Conservation (phyloP, 1,140 invertebrate species). For the Brachionus asplanchnoidis region DNA sequence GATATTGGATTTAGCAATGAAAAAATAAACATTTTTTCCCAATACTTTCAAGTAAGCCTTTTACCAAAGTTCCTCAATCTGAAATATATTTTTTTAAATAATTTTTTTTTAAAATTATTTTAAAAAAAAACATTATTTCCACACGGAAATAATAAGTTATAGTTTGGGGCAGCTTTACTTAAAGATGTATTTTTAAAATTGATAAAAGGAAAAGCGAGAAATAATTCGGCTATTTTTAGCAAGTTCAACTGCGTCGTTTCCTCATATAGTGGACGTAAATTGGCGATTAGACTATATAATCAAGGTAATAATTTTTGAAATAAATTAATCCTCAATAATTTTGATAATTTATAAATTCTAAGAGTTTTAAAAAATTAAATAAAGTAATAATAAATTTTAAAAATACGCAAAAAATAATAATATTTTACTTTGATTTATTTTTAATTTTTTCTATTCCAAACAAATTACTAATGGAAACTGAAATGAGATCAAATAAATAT, state of each 20-base stretch:
- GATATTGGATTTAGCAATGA: background rate
- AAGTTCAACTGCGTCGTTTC: background rate
- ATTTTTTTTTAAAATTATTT: no score
- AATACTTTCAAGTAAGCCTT: background rate
- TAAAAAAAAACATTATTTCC: no score
- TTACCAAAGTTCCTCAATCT: no score
- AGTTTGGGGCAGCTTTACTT: no score
- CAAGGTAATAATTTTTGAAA: background rate
- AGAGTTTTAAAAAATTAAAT: background rate
- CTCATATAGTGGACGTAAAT: conserved; percentile 20
- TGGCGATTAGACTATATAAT: conserved; percentile 36
- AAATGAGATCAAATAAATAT: no score
- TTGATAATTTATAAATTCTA: no score
- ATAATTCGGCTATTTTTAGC: conserved; percentile 12
- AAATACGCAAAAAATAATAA: no score
- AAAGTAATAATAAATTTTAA: no score
- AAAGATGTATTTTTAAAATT: background rate
- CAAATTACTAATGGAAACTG: no score
- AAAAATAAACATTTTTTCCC: background rate
- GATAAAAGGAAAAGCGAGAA: background rate
- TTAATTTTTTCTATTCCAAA: no score
- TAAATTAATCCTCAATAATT: background rate
- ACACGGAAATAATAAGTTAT: background rate
- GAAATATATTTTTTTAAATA: no score
- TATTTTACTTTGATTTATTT: no score